These are phyloP conservation scores for Tiaroga cobitis DNA, from an alignment of 2,797 vertebrate species.

Conservation along the genomic window DNA sequence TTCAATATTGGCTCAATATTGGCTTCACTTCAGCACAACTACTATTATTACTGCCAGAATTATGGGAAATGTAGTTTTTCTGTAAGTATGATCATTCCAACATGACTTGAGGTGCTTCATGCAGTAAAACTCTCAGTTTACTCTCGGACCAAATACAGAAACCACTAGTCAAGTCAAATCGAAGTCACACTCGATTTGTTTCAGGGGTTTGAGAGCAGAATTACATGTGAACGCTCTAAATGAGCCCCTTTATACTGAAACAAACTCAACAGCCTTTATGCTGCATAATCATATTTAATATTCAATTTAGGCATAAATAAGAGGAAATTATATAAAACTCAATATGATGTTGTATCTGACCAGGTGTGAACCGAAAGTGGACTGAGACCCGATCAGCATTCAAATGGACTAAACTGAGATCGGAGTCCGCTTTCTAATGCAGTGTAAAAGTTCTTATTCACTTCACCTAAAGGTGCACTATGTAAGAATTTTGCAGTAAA, in stretches of 20 bases:
- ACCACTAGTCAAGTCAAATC: neutral
- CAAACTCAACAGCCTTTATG: too few relatives aligned
- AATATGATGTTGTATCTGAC: too few relatives aligned
- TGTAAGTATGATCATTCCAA: neutral
- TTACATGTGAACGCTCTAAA: neutral
- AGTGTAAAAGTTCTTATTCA: neutral
- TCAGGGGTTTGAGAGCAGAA: neutral
- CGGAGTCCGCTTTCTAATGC: neutral
- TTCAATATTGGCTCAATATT: neutral
- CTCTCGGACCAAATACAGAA: conserved; percentile 4
- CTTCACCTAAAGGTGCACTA: neutral
- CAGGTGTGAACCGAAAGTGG: neutral
- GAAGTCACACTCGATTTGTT: neutral
- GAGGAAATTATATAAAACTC: neutral
- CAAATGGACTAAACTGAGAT: neutral
- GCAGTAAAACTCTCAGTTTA: neutral
- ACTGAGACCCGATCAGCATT: neutral
- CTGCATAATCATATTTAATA: neutral
- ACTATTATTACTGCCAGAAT: neutral
- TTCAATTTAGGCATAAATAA: too few relatives aligned
- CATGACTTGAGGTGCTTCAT: neutral
- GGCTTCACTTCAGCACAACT: too few relatives aligned
- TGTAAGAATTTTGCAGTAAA: too few relatives aligned
- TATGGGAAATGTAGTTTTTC: neutral
- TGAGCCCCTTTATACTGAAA: neutral